These are phyloP conservation scores for Sphaeridia pumilis DNA, from an alignment of 2,888 invertebrate genomes.

Conservation along the genomic window DNA sequence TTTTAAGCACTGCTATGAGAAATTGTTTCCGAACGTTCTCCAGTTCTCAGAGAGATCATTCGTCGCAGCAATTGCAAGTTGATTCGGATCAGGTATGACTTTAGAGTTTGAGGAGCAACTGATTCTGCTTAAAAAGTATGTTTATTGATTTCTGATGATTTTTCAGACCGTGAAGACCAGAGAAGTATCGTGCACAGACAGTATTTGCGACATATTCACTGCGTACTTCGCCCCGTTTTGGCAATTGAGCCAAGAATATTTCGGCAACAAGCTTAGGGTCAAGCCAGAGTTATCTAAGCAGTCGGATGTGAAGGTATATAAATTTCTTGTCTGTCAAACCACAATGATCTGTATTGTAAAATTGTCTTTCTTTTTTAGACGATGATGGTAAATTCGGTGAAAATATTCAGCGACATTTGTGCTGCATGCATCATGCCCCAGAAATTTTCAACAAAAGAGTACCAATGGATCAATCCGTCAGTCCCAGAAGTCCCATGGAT, in stretches of 20 bases:
- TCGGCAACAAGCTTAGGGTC: slow-evolving; percentile 71
- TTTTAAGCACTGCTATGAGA: slow-evolving; percentile 56
- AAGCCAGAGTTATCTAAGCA: slow-evolving; percentile 59
- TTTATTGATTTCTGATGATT: too few species aligned
- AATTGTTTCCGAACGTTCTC: slow-evolving; percentile 27
- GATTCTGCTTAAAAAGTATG: too few species aligned
- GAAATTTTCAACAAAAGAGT: slow-evolving; percentile 17
- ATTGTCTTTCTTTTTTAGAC: slow-evolving; percentile 44
- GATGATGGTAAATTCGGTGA: slow-evolving; percentile 66
- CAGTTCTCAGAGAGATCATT: not conserved
- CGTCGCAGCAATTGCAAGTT: not conserved
- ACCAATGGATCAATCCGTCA: slow-evolving; percentile 30
- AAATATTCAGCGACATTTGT: slow-evolving; percentile 59
- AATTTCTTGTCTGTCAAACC: not conserved
- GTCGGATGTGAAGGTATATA: slow-evolving; percentile 52
- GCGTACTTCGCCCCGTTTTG: slow-evolving; percentile 80
- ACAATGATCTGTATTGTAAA: too few species aligned
- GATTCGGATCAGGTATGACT: not conserved
- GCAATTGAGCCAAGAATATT: slow-evolving; percentile 90
- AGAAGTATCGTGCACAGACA: slow-evolving; percentile 65
- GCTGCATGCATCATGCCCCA: slow-evolving; percentile 28
- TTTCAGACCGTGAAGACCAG: too few species aligned
- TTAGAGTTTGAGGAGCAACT: too few species aligned
- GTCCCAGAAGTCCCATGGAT: slow-evolving; percentile 50
- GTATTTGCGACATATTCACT: slow-evolving; percentile 60